phyloP scores from a whole-genome alignment of 2,888 invertebrate genomes.

The Dinocampus coccinellae region DNA sequence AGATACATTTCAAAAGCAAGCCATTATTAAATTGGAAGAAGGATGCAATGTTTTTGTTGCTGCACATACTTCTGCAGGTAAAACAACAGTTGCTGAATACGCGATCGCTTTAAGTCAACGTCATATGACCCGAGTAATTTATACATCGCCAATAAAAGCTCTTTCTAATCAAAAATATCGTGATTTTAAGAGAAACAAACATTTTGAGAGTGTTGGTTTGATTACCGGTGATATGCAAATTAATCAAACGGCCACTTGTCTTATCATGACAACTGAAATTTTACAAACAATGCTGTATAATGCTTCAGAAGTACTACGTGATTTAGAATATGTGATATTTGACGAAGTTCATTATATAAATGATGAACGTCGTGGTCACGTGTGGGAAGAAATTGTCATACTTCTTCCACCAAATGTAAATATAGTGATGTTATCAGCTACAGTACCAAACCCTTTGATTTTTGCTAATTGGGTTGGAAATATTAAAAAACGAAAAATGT shows the following conservation, averaged over 20 bases:
- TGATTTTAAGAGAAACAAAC: constrained; percentile 86
- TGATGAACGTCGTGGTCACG: constrained; percentile 95
- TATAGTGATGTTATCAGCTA: constrained; percentile 97
- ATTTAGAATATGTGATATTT: constrained; percentile 98
- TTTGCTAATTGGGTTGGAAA: constrained; percentile 95
- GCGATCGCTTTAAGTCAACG: constrained; percentile 95
- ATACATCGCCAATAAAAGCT: constrained; percentile 99
- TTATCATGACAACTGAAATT: constrained; percentile 99
- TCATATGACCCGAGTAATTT: constrained; percentile 93
- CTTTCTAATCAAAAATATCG: constrained; percentile 98
- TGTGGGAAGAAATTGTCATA: constrained; percentile 99
- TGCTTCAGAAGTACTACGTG: constrained; percentile 92
- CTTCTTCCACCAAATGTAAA: constrained; percentile 94
- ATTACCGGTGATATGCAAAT: constrained; percentile 97
- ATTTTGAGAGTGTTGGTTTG: constrained; percentile 91
- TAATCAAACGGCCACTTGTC: constrained; percentile 91
- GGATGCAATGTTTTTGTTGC: constrained; percentile 98
- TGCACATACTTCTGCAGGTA: constrained; percentile 98
- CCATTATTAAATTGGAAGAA: constrained; percentile 93
- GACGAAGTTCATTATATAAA: constrained; percentile 99
- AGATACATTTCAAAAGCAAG: constrained; percentile 98
- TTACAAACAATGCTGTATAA: constrained; percentile 96
- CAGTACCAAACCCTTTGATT: constrained; percentile 96
- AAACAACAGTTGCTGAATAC: constrained; percentile 99
- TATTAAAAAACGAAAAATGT: constrained; percentile 88